Conservation (phyloP, 2,797 vertebrate species). For the Phoeniculus purpureus region DNA sequence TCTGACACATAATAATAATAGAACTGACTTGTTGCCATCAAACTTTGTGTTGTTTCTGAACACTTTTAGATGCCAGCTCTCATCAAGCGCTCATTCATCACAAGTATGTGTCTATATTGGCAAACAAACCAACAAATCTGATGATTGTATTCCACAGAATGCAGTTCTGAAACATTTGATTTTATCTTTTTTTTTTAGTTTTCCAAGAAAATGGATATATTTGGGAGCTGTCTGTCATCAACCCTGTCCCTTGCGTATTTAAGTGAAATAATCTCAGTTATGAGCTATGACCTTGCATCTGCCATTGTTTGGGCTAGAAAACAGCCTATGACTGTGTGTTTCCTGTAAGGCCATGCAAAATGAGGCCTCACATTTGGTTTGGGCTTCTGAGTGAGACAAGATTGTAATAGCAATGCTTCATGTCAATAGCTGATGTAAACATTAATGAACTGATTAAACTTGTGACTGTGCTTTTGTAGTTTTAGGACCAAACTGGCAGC, state of each 20-base stretch:
- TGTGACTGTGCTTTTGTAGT: slow-evolving; percentile 67
- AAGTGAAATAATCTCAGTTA: neutral
- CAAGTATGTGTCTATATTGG: neutral
- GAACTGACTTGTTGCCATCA: neutral
- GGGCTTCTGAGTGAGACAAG: neutral
- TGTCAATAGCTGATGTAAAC: neutral
- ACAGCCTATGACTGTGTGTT: neutral
- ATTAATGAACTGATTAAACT: neutral
- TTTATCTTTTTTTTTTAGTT: neutral
- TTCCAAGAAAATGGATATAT: neutral
- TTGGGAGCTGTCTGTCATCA: neutral
- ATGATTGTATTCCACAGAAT: neutral
- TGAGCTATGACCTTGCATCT: neutral
- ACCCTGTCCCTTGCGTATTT: neutral
- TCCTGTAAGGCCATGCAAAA: neutral
- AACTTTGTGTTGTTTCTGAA: neutral
- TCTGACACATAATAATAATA: neutral
- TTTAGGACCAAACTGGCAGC: slow-evolving; percentile 88
- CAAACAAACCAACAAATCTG: neutral
- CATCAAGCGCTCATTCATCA: neutral
- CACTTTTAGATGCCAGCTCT: neutral
- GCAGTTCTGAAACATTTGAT: neutral
- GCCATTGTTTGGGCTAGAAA: neutral
- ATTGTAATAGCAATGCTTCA: neutral
- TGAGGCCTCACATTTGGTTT: neutral